Conservation (phyloP, 2,888 invertebrate genomes). For the Rhingia campestris region DNA sequence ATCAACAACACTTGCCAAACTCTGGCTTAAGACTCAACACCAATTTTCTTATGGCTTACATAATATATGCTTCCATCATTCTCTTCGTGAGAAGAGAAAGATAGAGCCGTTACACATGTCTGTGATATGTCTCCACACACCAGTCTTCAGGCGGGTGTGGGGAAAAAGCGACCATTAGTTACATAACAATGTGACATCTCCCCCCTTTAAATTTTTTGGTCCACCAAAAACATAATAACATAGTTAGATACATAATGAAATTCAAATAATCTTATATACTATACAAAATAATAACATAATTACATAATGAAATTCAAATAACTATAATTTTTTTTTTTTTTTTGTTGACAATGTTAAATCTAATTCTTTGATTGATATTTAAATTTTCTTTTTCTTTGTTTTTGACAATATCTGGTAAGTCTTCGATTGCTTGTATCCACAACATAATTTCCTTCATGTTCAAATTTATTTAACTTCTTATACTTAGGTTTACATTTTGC, state of each 20-base stretch:
- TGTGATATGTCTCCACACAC: neutral
- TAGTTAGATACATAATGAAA: constrained; percentile 9
- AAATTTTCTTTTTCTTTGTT: constrained; percentile 12
- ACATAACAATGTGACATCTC: constrained; percentile 4
- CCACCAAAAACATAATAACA: constrained; percentile 23
- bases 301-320: constrained; percentile 3
- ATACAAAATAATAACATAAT: neutral
- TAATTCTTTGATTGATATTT: constrained; percentile 10
- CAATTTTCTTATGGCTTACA: neutral
- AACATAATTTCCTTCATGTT: constrained; percentile 17
- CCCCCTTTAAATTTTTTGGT: constrained; percentile 16
- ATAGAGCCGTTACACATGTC: neutral
- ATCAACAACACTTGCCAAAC: no score
- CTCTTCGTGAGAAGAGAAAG: neutral
- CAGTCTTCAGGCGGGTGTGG: neutral
- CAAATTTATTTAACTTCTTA: constrained; percentile 24
- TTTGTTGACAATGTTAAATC: neutral
- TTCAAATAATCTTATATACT: neutral
- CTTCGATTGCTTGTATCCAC: constrained; percentile 22
- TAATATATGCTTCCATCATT: neutral
- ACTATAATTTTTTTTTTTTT: neutral
- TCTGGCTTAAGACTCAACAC: neutral
- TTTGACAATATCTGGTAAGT: constrained; percentile 19
- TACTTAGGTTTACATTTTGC: constrained; percentile 21
- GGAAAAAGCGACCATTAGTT: neutral